Percentiles rank a stretch among this genome's conserved stretches.
Evolutionary conservation across 1,140 invertebrate genomes (phyloP).

Genomic region (Hermetia illucens): DNA sequence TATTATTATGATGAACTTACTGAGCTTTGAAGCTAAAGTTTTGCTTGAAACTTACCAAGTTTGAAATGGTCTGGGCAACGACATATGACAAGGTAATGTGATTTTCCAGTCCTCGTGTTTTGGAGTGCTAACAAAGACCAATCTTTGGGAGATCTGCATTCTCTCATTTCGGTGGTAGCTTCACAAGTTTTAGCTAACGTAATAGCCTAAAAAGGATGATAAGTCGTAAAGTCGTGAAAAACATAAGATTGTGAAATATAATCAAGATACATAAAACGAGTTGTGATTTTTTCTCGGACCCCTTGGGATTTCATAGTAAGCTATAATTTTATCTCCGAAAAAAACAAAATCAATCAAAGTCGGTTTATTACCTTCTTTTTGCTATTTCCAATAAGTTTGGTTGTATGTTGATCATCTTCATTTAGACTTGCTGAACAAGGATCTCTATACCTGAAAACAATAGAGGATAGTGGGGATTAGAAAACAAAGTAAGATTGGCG

Average conservation of each 20-base stretch:
- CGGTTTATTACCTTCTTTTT: conserved; percentile 69
- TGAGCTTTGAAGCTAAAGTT: conserved; percentile 2
- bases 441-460: conserved; percentile 51
- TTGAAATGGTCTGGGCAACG: conserved; percentile 71
- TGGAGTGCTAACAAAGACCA: conserved; percentile 85
- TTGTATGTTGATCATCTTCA: conserved; percentile 81
- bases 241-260: too few species aligned
- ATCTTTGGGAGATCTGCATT: conserved; percentile 73
- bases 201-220: conserved; percentile 45
- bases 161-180: conserved; percentile 72
- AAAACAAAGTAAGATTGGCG: too few species aligned
- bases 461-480: too few species aligned
- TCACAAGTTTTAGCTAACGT: conserved; percentile 89
- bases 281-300: not conserved
- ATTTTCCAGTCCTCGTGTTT: conserved; percentile 83
- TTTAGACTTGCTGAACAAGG: conserved; percentile 79
- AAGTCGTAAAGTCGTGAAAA: too few species aligned
- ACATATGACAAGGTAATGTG: conserved; percentile 87
- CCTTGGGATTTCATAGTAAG: too few species aligned
- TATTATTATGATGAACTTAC: not conserved
- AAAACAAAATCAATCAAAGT: too few species aligned
- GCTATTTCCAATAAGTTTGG: conserved; percentile 69
- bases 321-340: too few species aligned
- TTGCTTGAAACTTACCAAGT: conserved; percentile 46
- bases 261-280: too few species aligned